phyloP scores from a whole-genome alignment of 2,113 vertebrate species.

The Amia ocellicauda region DNA sequence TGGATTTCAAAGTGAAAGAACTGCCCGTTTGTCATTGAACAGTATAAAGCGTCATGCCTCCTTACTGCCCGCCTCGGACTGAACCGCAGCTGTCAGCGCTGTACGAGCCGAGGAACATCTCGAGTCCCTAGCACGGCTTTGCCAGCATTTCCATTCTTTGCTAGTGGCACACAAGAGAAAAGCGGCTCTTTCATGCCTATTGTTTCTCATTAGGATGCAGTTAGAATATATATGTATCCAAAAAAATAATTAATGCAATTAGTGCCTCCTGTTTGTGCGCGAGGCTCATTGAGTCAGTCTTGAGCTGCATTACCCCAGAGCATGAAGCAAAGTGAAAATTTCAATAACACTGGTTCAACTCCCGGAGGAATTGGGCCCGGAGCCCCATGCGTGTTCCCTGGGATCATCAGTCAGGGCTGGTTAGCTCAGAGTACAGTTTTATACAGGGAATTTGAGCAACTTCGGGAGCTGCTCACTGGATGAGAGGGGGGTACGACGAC shows the following conservation, averaged over 20 bases:
- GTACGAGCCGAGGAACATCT: not conserved
- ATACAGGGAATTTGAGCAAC: too few relatives aligned
- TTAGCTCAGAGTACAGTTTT: not conserved
- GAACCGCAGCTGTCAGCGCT: not conserved
- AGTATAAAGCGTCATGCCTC: not conserved
- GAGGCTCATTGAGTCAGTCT: constrained; percentile 6
- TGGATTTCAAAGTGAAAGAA: too few relatives aligned
- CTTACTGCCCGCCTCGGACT: not conserved
- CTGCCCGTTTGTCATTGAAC: not conserved
- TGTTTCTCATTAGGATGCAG: constrained; percentile 8
- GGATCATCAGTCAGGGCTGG: not conserved
- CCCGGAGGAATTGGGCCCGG: not conserved
- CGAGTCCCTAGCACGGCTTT: not conserved
- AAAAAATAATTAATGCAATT: constrained; percentile 19
- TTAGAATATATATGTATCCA: constrained; percentile 10
- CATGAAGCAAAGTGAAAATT: constrained; percentile 6
- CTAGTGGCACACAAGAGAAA: not conserved
- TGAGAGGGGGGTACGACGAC: not conserved
- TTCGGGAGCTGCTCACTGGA: not conserved
- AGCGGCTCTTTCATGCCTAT: not conserved
- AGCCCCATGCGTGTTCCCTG: constrained; percentile 2
- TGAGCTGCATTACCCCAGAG: constrained; percentile 1
- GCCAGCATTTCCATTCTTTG: not conserved
- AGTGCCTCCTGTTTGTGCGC: not conserved
- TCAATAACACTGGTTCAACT: constrained; percentile 5